A percentile compares a stretch with the other conserved stretches of the same genome.
phyloP scores from a whole-genome alignment of 92 coral and sea anemone species.

The Actinernus sp. region DNA sequence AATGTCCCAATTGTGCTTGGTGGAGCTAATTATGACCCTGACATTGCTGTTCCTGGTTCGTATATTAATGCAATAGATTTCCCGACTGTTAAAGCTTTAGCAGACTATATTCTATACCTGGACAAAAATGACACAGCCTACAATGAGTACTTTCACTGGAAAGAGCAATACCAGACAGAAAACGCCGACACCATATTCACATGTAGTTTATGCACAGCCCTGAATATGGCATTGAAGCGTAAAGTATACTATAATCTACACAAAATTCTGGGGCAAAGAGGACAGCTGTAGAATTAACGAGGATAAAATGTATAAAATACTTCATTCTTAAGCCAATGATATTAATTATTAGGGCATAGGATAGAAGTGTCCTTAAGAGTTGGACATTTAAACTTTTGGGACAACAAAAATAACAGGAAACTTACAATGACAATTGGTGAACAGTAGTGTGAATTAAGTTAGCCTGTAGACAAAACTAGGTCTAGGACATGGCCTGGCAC shows the following conservation, averaged over 20 bases:
- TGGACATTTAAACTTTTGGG: too few relatives aligned
- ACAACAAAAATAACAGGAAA: too few relatives aligned
- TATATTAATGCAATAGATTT: slow-evolving; percentile 41
- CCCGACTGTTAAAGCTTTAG: slow-evolving; percentile 34
- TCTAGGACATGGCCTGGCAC: too few relatives aligned
- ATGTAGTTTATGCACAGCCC: slow-evolving; percentile 39
- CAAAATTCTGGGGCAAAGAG: slow-evolving; percentile 1
- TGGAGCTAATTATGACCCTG: slow-evolving; percentile 25
- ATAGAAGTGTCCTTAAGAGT: too few relatives aligned
- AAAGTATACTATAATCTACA: slow-evolving; percentile 3
- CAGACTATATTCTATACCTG: slow-evolving; percentile 32
- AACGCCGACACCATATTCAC: slow-evolving; percentile 37
- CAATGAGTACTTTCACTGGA: slow-evolving; percentile 64
- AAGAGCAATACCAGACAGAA: slow-evolving; percentile 7
- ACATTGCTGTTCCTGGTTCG: slow-evolving; percentile 51
- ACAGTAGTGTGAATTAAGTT: too few relatives aligned
- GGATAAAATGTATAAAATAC: background rate
- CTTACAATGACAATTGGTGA: too few relatives aligned
- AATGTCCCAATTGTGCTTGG: slow-evolving; percentile 69
- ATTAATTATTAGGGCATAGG: too few relatives aligned
- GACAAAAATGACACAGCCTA: slow-evolving; percentile 58
- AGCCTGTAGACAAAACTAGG: too few relatives aligned
- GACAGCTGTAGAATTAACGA: background rate
- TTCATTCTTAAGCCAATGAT: too few relatives aligned
- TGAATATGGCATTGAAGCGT: slow-evolving; percentile 16